Percentiles rank a stretch among this genome's conserved stretches.
These are phyloP conservation scores for Phlogophora meticulosa DNA, from an alignment of 2,888 invertebrate genomes.

Conservation along the genomic window DNA sequence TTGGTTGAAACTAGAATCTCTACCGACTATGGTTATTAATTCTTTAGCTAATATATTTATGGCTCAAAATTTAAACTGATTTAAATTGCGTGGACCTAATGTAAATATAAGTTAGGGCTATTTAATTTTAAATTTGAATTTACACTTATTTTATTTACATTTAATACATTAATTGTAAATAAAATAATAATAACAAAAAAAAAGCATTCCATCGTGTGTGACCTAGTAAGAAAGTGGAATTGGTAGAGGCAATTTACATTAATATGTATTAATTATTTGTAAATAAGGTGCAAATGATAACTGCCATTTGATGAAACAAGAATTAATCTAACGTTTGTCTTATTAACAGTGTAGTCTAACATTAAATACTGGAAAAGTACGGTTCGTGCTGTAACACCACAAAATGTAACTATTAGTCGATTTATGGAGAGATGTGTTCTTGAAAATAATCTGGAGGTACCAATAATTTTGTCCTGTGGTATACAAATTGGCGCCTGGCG, in stretches of 20 bases:
- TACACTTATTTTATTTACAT: conserved; percentile 64
- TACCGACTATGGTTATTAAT: conserved; percentile 57
- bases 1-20: conserved; percentile 69
- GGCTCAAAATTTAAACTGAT: conserved; percentile 65
- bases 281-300: conserved; percentile 78
- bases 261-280: conserved; percentile 72
- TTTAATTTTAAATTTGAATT: conserved; percentile 65
- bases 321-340: conserved; percentile 56
- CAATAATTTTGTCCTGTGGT: conserved; percentile 1
- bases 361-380: conserved; percentile 71
- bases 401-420: conserved; percentile 65
- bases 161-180: conserved; percentile 70
- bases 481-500: conserved; percentile 18
- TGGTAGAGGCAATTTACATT: conserved; percentile 71
- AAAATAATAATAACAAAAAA: conserved; percentile 71
- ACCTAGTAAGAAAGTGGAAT: conserved; percentile 76
- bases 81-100: conserved; percentile 67
- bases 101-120: conserved; percentile 66
- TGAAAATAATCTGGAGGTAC: conserved; percentile 39
- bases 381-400: conserved; percentile 81
- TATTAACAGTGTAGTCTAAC: conserved; percentile 65
- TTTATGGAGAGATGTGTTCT: conserved; percentile 47
- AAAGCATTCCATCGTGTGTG: conserved; percentile 85
- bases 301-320: conserved; percentile 75
- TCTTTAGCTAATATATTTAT: conserved; percentile 52